Base-by-base conservation (phyloP, 2,888 invertebrate genomes). In the Andrena haemorrhoa region DNA sequence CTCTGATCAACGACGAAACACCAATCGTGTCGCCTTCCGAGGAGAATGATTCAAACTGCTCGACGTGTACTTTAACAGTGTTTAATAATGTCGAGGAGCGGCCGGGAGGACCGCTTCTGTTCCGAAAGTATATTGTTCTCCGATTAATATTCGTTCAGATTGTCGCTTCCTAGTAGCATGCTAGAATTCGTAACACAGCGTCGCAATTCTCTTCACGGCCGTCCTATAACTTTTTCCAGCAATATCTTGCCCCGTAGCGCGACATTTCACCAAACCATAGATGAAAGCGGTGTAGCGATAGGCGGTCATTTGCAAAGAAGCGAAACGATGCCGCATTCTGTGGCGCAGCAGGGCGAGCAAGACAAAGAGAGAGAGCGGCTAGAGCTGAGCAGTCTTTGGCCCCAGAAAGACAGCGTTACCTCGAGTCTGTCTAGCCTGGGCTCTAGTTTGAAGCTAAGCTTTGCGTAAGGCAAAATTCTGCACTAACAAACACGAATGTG, bases 391-490 rank as follows among this genome's bases (percentile, higher is more conserved):
- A 93, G 93, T 81, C 88, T 94, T 76, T 94, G 94, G 94, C 90
- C 93, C 16, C 93, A 93, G 73, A 94, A 94, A 79, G 94, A 94
- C 80, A 94, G 94, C 61, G 96, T 97, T 26, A 96, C 97, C 0
- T 97, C 97, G 2, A 97, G 97, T 89, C 95, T 98, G 85, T 97
- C 97, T 76, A 97, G 96, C 89, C 95, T 98, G 77, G 97, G 97
- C 29, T 97, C 97, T 86, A 97, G 97, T 75, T 95, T 98, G 83
- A 98, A 98, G 95, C 95, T 97, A 88, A 97, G 97, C 91, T 98
- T 98, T 93, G 97, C 97, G 98, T 98, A 95, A 95, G 94, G 91
- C 75, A 75, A 20, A 68, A 41, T 66, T 64, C 12, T 58, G 10
- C 26, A 60, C n/a, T 68, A 31, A 49, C 35, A 26, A 29, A 56